Conservation (phyloP, 2,113 vertebrate genomes). For the Tetrao urogallus region DNA sequence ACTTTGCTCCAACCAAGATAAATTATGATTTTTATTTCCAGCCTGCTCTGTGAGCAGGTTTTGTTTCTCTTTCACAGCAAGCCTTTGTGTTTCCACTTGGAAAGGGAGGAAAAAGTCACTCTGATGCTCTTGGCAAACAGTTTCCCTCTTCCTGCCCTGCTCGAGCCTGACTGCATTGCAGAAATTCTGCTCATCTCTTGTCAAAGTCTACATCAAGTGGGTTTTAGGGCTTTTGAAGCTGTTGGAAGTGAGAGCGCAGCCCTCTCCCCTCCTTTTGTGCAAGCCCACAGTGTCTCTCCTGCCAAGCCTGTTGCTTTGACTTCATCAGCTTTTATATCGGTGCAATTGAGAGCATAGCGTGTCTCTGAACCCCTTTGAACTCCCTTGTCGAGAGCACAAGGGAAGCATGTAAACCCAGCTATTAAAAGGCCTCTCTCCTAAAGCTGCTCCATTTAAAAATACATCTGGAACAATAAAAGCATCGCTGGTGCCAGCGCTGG, state of each 20-base stretch:
- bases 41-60: not conserved
- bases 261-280: not conserved
- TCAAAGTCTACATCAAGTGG: not conserved
- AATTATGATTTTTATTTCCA: not conserved
- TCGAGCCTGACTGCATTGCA: accelerated
- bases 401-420: not conserved
- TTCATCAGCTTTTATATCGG: not conserved
- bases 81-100: not conserved
- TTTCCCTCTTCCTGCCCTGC: not conserved
- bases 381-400: not conserved
- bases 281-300: not conserved
- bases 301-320: not conserved
- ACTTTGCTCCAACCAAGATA: not conserved
- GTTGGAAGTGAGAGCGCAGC: not conserved
- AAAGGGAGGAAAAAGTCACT: not conserved
- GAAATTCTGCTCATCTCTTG: not conserved
- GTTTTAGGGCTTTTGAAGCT: not conserved
- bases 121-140: not conserved
- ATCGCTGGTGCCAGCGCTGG: accelerated
- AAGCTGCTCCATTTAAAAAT: slow-evolving; percentile 5
- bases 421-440: not conserved
- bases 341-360: not conserved
- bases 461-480: slow-evolving; percentile 32
- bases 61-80: not conserved
- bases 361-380: not conserved